These are phyloP conservation scores for Cremastinae sp. DNA, from an alignment of 2,888 invertebrate species.

Conservation along the genomic window DNA sequence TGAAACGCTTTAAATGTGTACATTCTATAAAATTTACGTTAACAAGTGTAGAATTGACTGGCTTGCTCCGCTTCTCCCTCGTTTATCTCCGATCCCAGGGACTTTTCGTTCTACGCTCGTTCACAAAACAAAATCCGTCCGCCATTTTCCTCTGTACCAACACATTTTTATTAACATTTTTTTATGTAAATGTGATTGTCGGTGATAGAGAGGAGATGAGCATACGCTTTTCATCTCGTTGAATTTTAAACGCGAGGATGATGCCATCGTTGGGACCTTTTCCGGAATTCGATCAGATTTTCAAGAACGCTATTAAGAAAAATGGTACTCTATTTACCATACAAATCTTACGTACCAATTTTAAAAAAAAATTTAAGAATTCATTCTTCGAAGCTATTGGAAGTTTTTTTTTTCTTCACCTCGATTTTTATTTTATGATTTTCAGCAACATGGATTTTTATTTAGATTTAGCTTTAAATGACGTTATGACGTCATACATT, in stretches of 20 bases:
- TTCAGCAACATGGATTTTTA: too few species aligned
- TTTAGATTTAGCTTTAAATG: too few species aligned
- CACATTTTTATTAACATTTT: slow-evolving; percentile 11
- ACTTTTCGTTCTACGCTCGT: slow-evolving; percentile 43
- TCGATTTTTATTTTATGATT: too few species aligned
- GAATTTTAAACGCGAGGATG: slow-evolving; percentile 49
- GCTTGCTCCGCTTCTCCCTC: slow-evolving; percentile 20
- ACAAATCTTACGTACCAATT: too few species aligned
- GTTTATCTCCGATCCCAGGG: slow-evolving; percentile 71
- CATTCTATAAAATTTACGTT: slow-evolving; percentile 34
- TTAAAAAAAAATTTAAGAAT: too few species aligned
- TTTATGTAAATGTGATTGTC: slow-evolving; percentile 10
- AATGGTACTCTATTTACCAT: slow-evolving; percentile 8
- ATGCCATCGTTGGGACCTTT: slow-evolving; percentile 63
- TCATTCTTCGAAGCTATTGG: too few species aligned
- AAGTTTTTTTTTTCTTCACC: too few species aligned
- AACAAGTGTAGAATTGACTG: slow-evolving; percentile 44
- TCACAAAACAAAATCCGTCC: too few species aligned
- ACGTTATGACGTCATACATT: too few species aligned
- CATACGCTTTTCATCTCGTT: slow-evolving; percentile 18
- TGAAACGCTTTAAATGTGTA: slow-evolving; percentile 34
- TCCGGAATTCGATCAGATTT: slow-evolving; percentile 61
- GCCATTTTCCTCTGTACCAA: not conserved
- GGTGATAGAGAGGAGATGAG: slow-evolving; percentile 27
- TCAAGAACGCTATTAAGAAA: slow-evolving; percentile 48